Evolutionary conservation across 2,113 vertebrate genomes (phyloP), one percentile per base, ranked within the genome.

Genomic region (Corapipo altera): DNA sequence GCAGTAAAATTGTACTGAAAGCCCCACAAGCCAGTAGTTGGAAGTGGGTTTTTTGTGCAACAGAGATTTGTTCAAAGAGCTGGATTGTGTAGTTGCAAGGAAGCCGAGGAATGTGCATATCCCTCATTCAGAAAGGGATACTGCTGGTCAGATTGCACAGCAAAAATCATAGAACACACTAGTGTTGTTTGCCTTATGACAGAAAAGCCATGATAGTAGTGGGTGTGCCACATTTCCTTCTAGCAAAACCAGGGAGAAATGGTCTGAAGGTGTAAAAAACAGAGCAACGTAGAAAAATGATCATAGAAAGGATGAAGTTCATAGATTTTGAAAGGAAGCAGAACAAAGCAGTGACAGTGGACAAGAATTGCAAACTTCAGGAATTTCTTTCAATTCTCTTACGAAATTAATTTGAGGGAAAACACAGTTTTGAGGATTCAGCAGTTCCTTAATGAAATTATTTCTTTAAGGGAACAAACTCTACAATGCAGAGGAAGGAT

Each of bases 11-110:
- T 87, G 65, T 48, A 74, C 21, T 27, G 15, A 77, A 46, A 3
- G 0, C 7, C 12, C 6, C 23, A 12, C 22, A 28, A 64, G 27
- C 1, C 64, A 65, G 16, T 5, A 30, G 17, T 0, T 55, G 48
- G 27, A 82, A 74, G 15, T 5, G 1, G 0, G 11, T 12, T 37
- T 70, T 58, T n/a, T 57, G 15, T 81, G 33, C 33, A 61, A 7
- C 24, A 74, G 35, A 70, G 24, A 49, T 70, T 77, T 0, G 1
- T 35, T 30, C 33, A 64, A 52, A 58, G 17, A 37, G 6, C 19
- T 27, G 61, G n/a, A 67, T 8, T 39, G 6, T 1, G 1, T 1
- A 46, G 70, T 18, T 64, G 48, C 3, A 2, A 32, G 9, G 46
- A 87, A 44, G n/a, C 26, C 22, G 7, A 49, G 54, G 44, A 51